A percentile compares a stretch with the other conserved stretches of the same genome.
phyloP scores from a whole-genome alignment of 2,888 invertebrate species.

The Merodon equestris region DNA sequence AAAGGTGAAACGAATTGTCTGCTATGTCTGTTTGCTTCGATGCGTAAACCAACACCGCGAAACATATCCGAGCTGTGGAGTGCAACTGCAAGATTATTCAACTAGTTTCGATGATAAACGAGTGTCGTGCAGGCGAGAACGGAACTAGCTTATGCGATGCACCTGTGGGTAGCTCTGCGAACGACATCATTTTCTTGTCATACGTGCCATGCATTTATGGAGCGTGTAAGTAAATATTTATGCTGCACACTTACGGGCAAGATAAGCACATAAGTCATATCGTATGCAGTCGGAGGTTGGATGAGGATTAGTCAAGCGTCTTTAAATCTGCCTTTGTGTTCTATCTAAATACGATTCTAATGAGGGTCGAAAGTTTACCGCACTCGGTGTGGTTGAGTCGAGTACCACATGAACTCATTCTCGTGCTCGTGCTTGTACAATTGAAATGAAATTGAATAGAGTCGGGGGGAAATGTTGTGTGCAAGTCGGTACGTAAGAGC shows the following conservation, averaged over 20 bases:
- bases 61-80: constrained; percentile 11
- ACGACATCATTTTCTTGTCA: constrained; percentile 10
- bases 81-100: constrained; percentile 20
- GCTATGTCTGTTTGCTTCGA: constrained; percentile 14
- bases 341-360: constrained; percentile 35
- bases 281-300: too few relatives aligned
- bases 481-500: neutral
- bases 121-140: constrained; percentile 18
- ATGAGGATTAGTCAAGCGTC: neutral
- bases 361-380: constrained; percentile 51
- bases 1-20: constrained; percentile 17
- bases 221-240: constrained; percentile 17
- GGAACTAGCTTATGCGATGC: constrained; percentile 15
- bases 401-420: constrained; percentile 8
- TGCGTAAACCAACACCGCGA: constrained; percentile 26
- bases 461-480: constrained; percentile 22
- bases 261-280: neutral
- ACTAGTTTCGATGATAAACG: neutral
- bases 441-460: constrained; percentile 32
- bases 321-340: constrained; percentile 22
- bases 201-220: constrained; percentile 2
- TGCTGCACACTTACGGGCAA: constrained; percentile 23
- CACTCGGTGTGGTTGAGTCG: constrained; percentile 2
- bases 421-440: neutral
- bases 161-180: constrained; percentile 17